Evolutionary conservation across 2,113 vertebrate species (phyloP), one percentile per base, ranked within the genome.

Genomic region (Callopanchax toddi): DNA sequence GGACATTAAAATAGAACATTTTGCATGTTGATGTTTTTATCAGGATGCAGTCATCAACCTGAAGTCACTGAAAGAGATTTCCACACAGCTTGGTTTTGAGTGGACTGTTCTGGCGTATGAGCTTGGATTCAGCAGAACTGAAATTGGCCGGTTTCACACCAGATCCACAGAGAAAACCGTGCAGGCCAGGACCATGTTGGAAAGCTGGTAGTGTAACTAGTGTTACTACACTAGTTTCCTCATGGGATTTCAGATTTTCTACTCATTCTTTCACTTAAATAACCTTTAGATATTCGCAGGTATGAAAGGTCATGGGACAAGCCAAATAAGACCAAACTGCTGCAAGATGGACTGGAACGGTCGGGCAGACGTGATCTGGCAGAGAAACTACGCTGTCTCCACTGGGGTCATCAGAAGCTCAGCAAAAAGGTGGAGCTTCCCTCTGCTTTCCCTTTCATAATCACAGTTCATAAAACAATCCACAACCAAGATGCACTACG

Each of bases 41-140:
- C 32, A 94, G 93, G 92, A 94, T 83, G 92, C 92, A 60, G 91
- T 92, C 11, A 93, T 93, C 57, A 93, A 94, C 65, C 79, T 90
- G 56, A 93, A 92, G 58, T 92, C 89, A 1, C 66, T 93, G 63
- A 69, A 89, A 74, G 91, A 95, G 23, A 79, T 93, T 44, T 91
- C 91, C 55, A 87, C 67, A 23, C 89, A 93, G 68, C 74, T 91
- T 22, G 86, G 92, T 7, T 94, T 92, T 85, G 92, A 94, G 74
- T 92, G 93, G 92, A 87, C 87, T 0, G 73, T 91, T 67, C 69
- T 93, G 60, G 92, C 91, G 1, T 87, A 80, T 22, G 88, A 92
- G 68, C 89, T 92, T 43, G 92, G 91, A 51, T 95, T 94, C 82
- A 91, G 68, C 67, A 88, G 91, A 76, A 52, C 67, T 32, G 89